A percentile compares a stretch with the other conserved stretches of the same genome.
Conservation (phyloP, 2,113 vertebrate species). For the Apodemus sylvaticus region DNA sequence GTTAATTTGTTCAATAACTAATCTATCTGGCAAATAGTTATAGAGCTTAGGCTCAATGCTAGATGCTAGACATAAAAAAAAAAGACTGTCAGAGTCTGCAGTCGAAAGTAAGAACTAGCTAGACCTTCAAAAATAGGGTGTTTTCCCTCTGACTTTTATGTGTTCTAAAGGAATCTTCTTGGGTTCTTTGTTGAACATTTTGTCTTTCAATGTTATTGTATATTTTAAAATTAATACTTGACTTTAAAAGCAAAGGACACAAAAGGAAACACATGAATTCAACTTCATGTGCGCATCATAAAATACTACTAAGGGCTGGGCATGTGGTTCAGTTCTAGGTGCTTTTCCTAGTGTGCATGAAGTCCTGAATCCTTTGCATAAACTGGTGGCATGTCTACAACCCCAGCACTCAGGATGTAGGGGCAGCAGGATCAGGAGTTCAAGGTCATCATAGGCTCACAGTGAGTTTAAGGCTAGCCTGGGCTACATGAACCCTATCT, state of each 20-base stretch:
- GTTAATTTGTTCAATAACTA: slow-evolving; percentile 25
- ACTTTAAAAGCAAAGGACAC: neutral
- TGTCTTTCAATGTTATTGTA: neutral
- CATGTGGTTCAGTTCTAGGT: neutral
- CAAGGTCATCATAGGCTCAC: neutral
- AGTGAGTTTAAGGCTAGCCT: neutral
- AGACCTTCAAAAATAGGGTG: neutral
- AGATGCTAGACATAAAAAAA: neutral
- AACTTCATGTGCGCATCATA: neutral
- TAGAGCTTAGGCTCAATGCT: neutral
- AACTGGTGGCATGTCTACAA: no score
- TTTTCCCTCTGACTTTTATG: neutral
- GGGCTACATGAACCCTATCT: neutral
- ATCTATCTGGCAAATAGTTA: slow-evolving; percentile 4
- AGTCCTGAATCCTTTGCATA: neutral
- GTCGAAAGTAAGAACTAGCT: neutral
- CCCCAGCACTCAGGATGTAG: neutral
- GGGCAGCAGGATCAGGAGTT: neutral
- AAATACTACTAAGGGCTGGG: neutral
- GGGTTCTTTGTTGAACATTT: neutral
- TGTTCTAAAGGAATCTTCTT: neutral
- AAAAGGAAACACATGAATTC: neutral
- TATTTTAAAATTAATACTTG: slow-evolving; percentile 23
- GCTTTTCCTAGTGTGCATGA: neutral
- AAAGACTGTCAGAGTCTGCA: neutral